Percentiles rank a stretch among this genome's conserved stretches.
These are phyloP conservation scores for Neosalanx taihuensis DNA, from an alignment of 2,797 vertebrate genomes.

Conservation along the genomic window DNA sequence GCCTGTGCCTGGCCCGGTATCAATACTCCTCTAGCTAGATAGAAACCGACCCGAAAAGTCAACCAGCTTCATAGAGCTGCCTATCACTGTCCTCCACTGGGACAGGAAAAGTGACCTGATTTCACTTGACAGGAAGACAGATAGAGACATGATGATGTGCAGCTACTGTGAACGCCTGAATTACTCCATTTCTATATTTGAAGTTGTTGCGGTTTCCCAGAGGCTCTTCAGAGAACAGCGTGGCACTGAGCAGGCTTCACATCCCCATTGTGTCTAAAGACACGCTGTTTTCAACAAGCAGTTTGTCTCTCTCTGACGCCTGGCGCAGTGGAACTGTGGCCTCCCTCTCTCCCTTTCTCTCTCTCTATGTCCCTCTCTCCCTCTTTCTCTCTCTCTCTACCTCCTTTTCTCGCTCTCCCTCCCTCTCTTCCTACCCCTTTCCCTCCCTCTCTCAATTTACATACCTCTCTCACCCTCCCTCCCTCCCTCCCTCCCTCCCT, in stretches of 20 bases:
- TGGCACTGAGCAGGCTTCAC: not conserved
- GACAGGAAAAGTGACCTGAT: not conserved
- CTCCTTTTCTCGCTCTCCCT: too few species aligned
- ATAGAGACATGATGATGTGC: constrained; percentile 11
- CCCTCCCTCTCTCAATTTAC: too few species aligned
- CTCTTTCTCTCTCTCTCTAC: too few species aligned
- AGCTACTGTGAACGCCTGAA: not conserved
- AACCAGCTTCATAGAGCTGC: too few species aligned
- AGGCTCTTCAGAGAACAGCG: not conserved
- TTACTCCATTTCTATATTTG: constrained; percentile 3
- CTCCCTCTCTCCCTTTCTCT: too few species aligned
- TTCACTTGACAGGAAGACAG: not conserved
- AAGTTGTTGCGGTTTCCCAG: not conserved
- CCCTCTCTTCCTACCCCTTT: too few species aligned
- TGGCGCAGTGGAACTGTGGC: too few species aligned
- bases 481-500: too few species aligned
- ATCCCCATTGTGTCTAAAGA: not conserved
- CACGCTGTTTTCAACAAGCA: not conserved
- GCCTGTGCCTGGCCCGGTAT: not conserved
- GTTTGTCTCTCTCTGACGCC: not conserved
- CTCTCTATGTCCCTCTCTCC: too few species aligned
- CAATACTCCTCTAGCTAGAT: not conserved
- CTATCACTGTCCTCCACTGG: not conserved
- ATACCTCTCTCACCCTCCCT: too few species aligned
- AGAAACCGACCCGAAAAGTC: too few species aligned